A percentile compares a stretch with the other conserved stretches of the same genome.
Evolutionary conservation across 2,113 vertebrate species (phyloP).

Genomic region (Sander lucioperca): DNA sequence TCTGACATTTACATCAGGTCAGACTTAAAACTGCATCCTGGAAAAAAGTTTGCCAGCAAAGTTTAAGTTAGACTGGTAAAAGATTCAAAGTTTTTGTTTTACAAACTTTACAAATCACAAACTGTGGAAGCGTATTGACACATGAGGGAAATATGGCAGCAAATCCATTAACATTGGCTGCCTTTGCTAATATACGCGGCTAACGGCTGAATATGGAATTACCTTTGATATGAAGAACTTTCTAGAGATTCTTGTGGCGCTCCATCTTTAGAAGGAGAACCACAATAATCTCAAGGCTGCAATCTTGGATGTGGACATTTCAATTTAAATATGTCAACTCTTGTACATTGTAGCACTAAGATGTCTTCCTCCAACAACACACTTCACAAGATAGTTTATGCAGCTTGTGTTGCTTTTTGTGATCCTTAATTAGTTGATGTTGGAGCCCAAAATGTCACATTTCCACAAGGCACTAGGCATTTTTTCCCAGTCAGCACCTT

Average conservation of each 20-base stretch:
- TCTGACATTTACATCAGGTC: background rate
- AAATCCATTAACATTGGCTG: background rate
- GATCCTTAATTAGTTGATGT: background rate
- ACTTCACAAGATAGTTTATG: background rate
- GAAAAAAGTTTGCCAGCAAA: background rate
- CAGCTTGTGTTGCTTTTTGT: background rate
- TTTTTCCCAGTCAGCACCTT: background rate
- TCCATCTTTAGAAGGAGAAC: background rate
- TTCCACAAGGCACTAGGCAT: background rate
- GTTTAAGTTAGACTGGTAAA: background rate
- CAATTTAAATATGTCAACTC: background rate
- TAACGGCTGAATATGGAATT: background rate
- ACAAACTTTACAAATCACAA: no score
- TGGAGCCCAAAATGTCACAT: background rate
- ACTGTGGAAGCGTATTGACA: background rate
- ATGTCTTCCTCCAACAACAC: background rate
- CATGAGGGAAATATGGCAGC: background rate
- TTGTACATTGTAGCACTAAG: background rate
- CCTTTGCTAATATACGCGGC: background rate
- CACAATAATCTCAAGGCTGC: background rate
- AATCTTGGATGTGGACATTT: background rate
- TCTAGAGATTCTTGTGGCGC: background rate
- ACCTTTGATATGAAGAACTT: background rate
- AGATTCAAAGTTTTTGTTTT: no score
- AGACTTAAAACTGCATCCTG: background rate